Conservation (phyloP, 35 echinoderm and acorn worm species). For the Ophiothrix spiculata region DNA sequence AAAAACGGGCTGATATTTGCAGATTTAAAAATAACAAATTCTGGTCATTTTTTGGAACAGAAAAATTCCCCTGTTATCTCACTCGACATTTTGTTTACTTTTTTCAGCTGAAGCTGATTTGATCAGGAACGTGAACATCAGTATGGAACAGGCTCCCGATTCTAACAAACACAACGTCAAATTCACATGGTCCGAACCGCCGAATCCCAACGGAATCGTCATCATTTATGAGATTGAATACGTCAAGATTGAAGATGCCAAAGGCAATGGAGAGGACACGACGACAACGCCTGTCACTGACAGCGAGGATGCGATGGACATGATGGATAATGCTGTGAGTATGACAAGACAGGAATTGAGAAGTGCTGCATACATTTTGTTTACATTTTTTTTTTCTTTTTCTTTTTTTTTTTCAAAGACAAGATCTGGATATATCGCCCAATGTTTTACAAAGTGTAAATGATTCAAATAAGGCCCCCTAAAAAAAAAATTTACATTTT, state of each 20-base stretch:
- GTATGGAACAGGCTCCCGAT: conserved; percentile 29
- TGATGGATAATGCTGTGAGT: too few relatives aligned
- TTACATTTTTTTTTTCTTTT: background rate
- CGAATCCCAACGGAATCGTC: conserved; percentile 48
- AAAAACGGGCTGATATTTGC: too few relatives aligned
- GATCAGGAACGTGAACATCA: conserved; percentile 18
- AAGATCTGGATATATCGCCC: too few relatives aligned
- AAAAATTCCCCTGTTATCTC: too few relatives aligned
- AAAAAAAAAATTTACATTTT: too few relatives aligned
- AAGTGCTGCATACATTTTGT: background rate
- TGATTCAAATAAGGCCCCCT: too few relatives aligned
- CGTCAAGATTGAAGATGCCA: conserved; percentile 13
- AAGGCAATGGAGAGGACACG: background rate
- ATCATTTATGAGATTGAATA: conserved; percentile 45
- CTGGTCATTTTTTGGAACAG: too few relatives aligned
- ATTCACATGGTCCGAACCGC: conserved; percentile 45
- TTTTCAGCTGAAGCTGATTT: conserved; percentile 40
- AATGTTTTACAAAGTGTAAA: too few relatives aligned
- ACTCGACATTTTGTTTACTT: background rate
- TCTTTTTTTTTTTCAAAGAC: too few relatives aligned
- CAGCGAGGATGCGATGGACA: background rate
- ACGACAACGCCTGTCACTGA: background rate
- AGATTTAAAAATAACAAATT: too few relatives aligned
- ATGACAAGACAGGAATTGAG: background rate
- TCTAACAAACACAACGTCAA: conserved; percentile 8